Conservation (phyloP, 2,113 vertebrate genomes). For the Phoxinus phoxinus region DNA sequence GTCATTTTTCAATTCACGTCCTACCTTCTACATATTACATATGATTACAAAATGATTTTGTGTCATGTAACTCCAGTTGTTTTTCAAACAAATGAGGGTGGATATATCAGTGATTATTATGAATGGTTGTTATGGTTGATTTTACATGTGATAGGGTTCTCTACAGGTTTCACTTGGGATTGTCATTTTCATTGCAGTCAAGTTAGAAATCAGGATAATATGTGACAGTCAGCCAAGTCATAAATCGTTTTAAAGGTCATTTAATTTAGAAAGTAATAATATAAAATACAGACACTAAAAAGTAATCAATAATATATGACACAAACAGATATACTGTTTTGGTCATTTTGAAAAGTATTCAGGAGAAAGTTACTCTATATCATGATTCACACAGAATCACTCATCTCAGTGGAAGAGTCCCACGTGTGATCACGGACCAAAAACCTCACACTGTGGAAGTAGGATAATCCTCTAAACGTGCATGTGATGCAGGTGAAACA, state of each 20-base stretch:
- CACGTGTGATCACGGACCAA: neutral
- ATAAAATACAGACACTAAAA: neutral
- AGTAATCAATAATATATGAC: neutral
- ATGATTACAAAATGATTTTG: neutral
- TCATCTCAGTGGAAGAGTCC: neutral
- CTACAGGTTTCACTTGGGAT: neutral
- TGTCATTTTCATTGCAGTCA: neutral
- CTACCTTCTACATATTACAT: slow-evolving; percentile 4
- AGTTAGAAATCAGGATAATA: neutral
- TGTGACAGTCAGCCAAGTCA: neutral
- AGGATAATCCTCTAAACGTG: neutral
- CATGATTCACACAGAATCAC: neutral
- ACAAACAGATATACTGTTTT: neutral
- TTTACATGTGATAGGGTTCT: neutral
- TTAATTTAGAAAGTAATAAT: neutral
- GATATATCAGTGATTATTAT: neutral
- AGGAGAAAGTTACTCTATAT: neutral
- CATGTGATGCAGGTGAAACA: neutral
- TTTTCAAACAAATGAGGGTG: neutral
- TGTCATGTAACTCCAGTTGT: neutral
- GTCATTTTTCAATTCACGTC: slow-evolving; percentile 28
- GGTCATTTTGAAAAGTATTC: neutral
- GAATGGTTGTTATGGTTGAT: neutral
- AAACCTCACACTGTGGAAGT: neutral
- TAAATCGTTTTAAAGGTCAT: neutral